Evolutionary conservation across 2,113 vertebrate species (phyloP).

Genomic region (Actenoides lindsayi): DNA sequence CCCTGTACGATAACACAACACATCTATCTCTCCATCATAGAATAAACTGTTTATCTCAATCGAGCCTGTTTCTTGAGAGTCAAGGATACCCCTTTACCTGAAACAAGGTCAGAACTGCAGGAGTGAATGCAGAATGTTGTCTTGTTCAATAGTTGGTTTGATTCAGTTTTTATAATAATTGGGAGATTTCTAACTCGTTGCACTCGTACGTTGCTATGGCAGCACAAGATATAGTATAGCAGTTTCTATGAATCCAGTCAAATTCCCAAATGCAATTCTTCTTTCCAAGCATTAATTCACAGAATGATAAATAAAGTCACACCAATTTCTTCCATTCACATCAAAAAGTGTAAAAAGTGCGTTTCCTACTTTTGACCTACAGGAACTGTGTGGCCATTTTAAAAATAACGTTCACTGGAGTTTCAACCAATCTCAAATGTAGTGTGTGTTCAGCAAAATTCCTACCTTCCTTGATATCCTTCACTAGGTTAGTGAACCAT

Average conservation of each 20-base stretch:
- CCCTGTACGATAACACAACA: not conserved
- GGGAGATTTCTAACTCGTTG: not conserved
- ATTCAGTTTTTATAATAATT: constrained; percentile 34
- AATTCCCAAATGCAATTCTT: not conserved
- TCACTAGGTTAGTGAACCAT: not conserved
- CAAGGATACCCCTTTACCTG: not conserved
- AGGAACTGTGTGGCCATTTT: not conserved
- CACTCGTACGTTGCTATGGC: constrained; percentile 50
- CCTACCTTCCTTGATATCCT: accelerated
- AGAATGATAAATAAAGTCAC: not conserved
- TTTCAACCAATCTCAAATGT: not conserved
- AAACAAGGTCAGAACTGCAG: not conserved
- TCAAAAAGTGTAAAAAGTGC: not conserved
- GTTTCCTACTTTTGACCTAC: not conserved
- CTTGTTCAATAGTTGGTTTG: not conserved
- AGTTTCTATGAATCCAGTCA: not conserved
- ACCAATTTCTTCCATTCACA: not conserved
- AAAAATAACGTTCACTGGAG: not conserved
- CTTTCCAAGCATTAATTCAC: not conserved
- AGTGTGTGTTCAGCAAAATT: not conserved
- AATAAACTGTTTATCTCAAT: not conserved
- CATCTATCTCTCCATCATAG: not conserved
- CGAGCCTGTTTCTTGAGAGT: accelerated
- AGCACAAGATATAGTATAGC: not conserved
- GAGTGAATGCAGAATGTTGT: not conserved